Evolutionary conservation across 2,888 invertebrate genomes (phyloP).

Genomic region (Helobdella robusta): DNA sequence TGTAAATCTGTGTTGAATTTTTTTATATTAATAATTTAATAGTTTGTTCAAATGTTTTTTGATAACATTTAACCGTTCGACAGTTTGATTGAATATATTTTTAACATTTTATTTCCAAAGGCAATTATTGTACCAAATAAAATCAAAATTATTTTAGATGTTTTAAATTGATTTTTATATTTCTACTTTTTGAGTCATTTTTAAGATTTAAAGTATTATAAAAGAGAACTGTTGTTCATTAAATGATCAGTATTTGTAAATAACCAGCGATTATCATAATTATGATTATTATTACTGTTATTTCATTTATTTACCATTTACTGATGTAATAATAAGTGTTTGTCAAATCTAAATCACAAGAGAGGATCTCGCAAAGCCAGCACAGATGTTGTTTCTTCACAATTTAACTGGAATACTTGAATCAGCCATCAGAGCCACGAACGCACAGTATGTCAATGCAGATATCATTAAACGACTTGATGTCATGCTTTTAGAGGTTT

Average conservation of each 20-base stretch:
- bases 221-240: neutral
- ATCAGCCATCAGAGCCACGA: slow-evolving; percentile 64
- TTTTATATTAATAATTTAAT: no score
- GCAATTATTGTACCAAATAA: no score
- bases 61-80: no score
- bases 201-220: no score
- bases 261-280: neutral
- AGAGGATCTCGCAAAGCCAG: slow-evolving; percentile 76
- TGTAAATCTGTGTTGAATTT: no score
- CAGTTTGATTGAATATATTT: no score
- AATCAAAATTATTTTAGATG: no score
- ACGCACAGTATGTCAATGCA: slow-evolving; percentile 82
- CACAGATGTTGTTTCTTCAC: slow-evolving; percentile 73
- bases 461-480: slow-evolving; percentile 80
- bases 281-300: no score
- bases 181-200: no score
- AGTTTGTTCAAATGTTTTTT: no score
- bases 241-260: neutral
- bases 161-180: no score
- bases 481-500: slow-evolving; percentile 61
- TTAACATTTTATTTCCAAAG: no score
- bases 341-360: slow-evolving; percentile 51
- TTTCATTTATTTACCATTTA: neutral
- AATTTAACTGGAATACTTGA: slow-evolving; percentile 60
- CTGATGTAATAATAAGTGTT: neutral